Conservation (phyloP, 2,113 vertebrate genomes). For the Engystomops pustulosus region DNA sequence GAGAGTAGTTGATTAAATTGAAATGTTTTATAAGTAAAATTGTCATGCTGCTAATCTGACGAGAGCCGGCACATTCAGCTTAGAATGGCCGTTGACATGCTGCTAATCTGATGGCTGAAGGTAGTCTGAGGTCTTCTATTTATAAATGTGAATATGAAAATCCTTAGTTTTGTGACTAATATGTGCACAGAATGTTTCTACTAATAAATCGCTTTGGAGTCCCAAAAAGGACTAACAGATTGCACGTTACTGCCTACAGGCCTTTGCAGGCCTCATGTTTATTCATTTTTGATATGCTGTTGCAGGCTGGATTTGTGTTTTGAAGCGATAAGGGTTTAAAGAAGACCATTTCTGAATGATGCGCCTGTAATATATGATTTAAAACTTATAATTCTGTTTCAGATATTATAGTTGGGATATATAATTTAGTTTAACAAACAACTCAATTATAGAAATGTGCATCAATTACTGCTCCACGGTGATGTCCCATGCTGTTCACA, state of each 20-base stretch:
- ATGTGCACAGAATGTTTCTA: slow-evolving; percentile 17
- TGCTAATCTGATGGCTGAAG: slow-evolving; percentile 20
- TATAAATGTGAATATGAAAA: slow-evolving; percentile 30
- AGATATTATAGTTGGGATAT: not conserved
- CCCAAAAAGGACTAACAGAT: slow-evolving; percentile 39
- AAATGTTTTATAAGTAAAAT: not conserved
- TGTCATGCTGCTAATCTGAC: not conserved
- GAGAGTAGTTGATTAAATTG: not conserved
- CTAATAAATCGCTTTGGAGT: slow-evolving; percentile 36
- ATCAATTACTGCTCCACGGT: no score
- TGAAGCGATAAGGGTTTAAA: slow-evolving; percentile 37
- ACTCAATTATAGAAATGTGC: no score
- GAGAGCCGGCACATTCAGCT: no score
- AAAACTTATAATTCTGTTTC: not conserved
- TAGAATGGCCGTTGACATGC: no score
- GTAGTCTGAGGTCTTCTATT: slow-evolving; percentile 39
- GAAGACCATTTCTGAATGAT: not conserved
- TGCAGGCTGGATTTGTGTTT: slow-evolving; percentile 26
- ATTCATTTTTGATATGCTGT: slow-evolving; percentile 37
- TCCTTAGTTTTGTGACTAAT: slow-evolving; percentile 35
- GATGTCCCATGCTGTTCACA: no score
- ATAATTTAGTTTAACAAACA: not conserved
- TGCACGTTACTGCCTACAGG: slow-evolving; percentile 43
- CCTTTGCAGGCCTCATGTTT: slow-evolving; percentile 39
- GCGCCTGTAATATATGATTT: not conserved